phyloP scores from a whole-genome alignment of 37 sponge, comb jelly and placozoan species.

The Crambe crambe region DNA sequence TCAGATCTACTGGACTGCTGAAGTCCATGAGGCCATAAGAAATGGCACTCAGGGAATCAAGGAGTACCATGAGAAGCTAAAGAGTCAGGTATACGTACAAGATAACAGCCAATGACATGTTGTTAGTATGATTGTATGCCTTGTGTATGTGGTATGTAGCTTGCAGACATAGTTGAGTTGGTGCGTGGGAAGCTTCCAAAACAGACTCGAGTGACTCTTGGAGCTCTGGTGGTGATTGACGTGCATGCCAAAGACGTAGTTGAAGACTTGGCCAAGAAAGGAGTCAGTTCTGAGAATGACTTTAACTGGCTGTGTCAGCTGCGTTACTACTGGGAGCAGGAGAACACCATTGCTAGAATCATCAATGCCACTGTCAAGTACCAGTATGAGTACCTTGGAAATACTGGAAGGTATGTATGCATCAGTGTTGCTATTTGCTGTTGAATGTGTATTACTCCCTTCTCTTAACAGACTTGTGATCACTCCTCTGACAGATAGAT shows the following conservation, averaged over 20 bases:
- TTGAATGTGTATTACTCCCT: not conserved
- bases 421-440: not conserved
- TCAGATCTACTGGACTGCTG: slow-evolving; percentile 98
- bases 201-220: slow-evolving; percentile 95
- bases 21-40: slow-evolving; percentile 96
- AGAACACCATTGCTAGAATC: slow-evolving; percentile 72
- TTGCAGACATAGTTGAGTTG: slow-evolving; percentile 88
- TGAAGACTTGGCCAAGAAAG: slow-evolving; percentile 76
- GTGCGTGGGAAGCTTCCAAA: slow-evolving; percentile 97
- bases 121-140: not conserved
- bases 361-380: slow-evolving; percentile 92
- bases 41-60: slow-evolving; percentile 81
- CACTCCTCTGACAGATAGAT: slow-evolving; percentile 98
- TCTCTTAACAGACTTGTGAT: slow-evolving; percentile 83
- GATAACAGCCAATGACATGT: not conserved
- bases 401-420: slow-evolving; percentile 75
- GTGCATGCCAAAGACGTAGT: slow-evolving; percentile 96
- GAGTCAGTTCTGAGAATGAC: slow-evolving; percentile 88
- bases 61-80: slow-evolving; percentile 87
- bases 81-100: slow-evolving; percentile 56
- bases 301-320: slow-evolving; percentile 98
- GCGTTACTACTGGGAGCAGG: slow-evolving; percentile 98
- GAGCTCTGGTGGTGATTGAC: slow-evolving; percentile 94
- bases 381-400: slow-evolving; percentile 98
- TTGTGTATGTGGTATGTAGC: slow-evolving; percentile 27